Conservation (phyloP, 2,797 vertebrate genomes). For the Neomorphus geoffroyi region DNA sequence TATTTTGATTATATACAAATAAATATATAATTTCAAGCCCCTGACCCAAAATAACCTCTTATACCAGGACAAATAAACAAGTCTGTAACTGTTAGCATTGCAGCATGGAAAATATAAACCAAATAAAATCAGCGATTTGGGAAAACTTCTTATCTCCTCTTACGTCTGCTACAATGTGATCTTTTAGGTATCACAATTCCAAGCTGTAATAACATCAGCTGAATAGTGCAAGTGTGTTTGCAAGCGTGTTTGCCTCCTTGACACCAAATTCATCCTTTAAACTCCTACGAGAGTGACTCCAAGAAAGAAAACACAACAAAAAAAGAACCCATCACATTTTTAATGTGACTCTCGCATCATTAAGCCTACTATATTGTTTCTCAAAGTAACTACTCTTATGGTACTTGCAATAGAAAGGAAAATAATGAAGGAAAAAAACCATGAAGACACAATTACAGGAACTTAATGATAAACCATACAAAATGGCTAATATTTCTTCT, state of each 20-base stretch:
- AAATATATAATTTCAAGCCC: conserved; percentile 50
- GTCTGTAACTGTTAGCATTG: not conserved
- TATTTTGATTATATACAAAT: conserved; percentile 38
- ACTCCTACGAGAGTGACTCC: not conserved
- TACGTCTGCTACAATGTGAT: not conserved
- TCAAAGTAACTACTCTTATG: not conserved
- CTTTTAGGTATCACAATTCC: not conserved
- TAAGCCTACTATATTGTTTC: not conserved
- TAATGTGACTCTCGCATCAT: not conserved
- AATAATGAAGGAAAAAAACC: not conserved
- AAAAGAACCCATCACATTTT: not conserved
- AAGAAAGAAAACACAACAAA: not conserved
- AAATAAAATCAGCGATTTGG: not conserved
- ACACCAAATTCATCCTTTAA: not conserved
- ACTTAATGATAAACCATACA: not conserved
- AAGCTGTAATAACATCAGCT: not conserved
- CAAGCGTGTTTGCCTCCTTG: not conserved
- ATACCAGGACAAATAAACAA: conserved; percentile 53
- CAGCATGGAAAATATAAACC: conserved; percentile 33
- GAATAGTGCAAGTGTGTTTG: not conserved
- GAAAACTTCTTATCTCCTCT: not conserved
- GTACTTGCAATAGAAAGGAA: not conserved
- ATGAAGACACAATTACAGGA: not conserved
- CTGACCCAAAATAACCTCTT: conserved; percentile 44
- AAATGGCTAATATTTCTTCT: not conserved